phyloP scores from a whole-genome alignment of 2,888 invertebrate genomes.

The Pachycephus smyrnensis region DNA sequence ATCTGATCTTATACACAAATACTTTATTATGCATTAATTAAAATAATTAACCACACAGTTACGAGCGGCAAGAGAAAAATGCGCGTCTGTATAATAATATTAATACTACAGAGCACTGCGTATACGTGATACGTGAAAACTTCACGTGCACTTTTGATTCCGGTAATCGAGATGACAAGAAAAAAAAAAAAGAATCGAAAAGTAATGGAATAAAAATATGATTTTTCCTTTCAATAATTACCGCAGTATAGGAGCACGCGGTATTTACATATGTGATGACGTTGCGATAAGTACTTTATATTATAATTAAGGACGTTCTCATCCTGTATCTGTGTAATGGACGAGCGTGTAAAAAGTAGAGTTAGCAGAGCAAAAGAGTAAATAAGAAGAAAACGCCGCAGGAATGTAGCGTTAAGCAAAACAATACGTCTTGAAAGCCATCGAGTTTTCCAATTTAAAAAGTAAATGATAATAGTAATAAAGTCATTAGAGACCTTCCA shows the following conservation, averaged over 20 bases:
- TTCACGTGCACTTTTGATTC: neutral
- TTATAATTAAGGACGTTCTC: neutral
- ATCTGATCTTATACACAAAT: neutral
- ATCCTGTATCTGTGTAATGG: neutral
- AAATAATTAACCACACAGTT: neutral
- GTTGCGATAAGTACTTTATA: neutral
- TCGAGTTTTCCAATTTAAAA: neutral
- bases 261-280: neutral
- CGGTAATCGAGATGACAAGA: neutral
- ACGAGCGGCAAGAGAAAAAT: neutral
- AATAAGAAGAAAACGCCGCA: neutral
- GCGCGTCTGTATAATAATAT: neutral
- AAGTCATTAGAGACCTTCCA: neutral
- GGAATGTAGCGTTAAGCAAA: neutral
- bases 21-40: constrained; percentile 8
- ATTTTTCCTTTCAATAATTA: neutral
- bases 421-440: neutral
- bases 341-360: neutral
- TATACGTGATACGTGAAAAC: neutral
- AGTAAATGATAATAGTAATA: no score
- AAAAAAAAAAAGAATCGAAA: neutral
- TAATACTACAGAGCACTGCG: neutral
- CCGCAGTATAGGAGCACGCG: neutral
- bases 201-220: neutral
- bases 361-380: neutral